A percentile compares a stretch with the other conserved stretches of the same genome.
Conservation (phyloP, 2,797 vertebrate species). For the Gymnothorax reevesii region DNA sequence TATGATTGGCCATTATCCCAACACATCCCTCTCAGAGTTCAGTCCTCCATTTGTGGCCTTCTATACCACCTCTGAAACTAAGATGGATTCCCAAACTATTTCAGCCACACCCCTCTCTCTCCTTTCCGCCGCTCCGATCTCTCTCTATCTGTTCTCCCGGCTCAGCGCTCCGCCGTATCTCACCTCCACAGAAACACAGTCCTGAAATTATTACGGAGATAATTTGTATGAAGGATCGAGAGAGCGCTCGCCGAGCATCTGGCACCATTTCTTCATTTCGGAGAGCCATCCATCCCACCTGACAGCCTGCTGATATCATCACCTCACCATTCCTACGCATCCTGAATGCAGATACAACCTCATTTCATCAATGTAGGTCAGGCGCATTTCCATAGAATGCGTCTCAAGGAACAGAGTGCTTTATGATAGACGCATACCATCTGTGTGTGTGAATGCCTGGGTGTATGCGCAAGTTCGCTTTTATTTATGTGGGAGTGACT, state of each 20-base stretch:
- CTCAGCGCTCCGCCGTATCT: too few species aligned
- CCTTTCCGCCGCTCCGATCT: background rate
- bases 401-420: background rate
- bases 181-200: background rate
- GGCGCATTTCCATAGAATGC: background rate
- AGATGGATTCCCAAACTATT: slow-evolving; percentile 28
- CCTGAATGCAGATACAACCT: slow-evolving; percentile 16
- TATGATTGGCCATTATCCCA: too few species aligned
- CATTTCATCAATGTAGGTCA: background rate
- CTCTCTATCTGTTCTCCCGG: background rate
- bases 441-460: slow-evolving; percentile 25
- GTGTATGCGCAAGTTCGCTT: background rate
- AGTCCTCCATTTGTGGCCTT: too few species aligned
- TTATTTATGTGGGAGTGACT: too few species aligned
- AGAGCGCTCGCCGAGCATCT: background rate
- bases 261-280: background rate
- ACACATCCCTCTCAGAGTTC: too few species aligned
- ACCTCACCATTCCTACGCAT: slow-evolving; percentile 43
- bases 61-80: too few species aligned
- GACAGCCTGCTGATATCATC: background rate
- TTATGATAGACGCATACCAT: background rate
- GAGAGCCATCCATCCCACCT: background rate
- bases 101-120: background rate
- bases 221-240: background rate
- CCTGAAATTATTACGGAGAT: background rate